phyloP scores from a whole-genome alignment of 2,888 invertebrate species.

The Ischnura elegans region DNA sequence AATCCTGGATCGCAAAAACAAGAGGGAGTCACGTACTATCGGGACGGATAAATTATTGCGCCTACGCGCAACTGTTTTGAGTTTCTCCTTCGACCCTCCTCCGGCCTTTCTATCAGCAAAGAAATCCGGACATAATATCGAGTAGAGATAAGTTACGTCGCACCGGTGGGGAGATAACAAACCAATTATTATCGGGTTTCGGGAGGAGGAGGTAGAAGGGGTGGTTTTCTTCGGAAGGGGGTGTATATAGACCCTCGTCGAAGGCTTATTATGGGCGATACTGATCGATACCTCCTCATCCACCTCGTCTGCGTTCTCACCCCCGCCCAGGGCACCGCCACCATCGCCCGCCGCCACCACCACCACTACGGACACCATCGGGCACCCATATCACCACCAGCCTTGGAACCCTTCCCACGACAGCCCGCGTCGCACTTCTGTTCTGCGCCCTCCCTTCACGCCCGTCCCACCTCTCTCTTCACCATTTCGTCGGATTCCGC shows the following conservation, averaged over 20 bases:
- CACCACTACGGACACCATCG: background rate
- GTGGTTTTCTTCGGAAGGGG: background rate
- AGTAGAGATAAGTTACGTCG: constrained; percentile 16
- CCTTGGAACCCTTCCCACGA: constrained; percentile 35
- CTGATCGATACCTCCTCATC: constrained; percentile 36
- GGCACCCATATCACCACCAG: constrained; percentile 8
- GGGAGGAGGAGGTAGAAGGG: background rate
- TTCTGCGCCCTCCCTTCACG: background rate
- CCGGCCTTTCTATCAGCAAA: constrained; percentile 2
- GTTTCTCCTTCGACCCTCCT: background rate
- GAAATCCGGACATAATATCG: background rate
- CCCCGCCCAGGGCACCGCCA: background rate
- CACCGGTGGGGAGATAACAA: background rate
- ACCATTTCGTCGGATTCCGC: constrained; percentile 7
- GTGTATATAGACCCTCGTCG: constrained; percentile 21
- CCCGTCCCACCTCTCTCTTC: background rate
- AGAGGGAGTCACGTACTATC: background rate
- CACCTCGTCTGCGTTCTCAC: constrained; percentile 29
- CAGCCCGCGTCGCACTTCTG: constrained; percentile 14
- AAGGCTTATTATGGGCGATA: constrained; percentile 30
- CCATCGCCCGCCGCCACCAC: background rate
- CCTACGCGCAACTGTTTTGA: background rate
- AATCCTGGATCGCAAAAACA: background rate
- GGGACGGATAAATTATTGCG: background rate
- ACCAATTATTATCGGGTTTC: background rate